Percentiles rank a stretch among this genome's conserved stretches.
phyloP scores from a whole-genome alignment of 2,797 vertebrate species.

The Lindbergichthys nudifrons region DNA sequence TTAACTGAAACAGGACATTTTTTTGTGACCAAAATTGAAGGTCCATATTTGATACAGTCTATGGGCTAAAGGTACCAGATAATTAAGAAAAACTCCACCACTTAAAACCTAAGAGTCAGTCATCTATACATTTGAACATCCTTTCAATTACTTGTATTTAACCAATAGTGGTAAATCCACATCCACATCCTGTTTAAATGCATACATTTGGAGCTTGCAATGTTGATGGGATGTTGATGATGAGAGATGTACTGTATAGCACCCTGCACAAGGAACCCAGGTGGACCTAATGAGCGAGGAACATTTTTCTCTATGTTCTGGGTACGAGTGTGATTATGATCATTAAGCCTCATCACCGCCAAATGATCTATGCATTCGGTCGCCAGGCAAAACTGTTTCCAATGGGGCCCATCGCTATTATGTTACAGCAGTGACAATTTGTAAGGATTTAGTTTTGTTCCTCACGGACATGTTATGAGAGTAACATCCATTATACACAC shows the following conservation, averaged over 20 bases:
- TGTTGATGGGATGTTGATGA: not conserved
- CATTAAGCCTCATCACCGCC: constrained; percentile 55
- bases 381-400: constrained; percentile 52
- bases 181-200: not conserved
- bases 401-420: constrained; percentile 35
- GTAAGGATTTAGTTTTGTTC: constrained; percentile 61
- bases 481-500: constrained; percentile 53
- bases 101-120: too few species aligned
- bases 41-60: too few species aligned
- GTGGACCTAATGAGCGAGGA: constrained; percentile 46
- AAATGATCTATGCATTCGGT: constrained; percentile 66
- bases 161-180: not conserved
- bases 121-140: too few species aligned
- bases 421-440: constrained; percentile 58
- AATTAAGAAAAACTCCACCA: too few species aligned
- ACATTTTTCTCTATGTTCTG: constrained; percentile 31
- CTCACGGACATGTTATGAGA: constrained; percentile 66
- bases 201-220: not conserved
- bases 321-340: constrained; percentile 47
- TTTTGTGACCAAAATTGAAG: too few species aligned
- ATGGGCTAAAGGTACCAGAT: too few species aligned
- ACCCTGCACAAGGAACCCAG: constrained; percentile 11
- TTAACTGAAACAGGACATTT: not conserved
- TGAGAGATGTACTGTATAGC: not conserved
- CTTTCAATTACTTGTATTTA: not conserved